Base-by-base conservation (phyloP, 2,797 vertebrate species). In the Microcaecilia unicolor region DNA sequence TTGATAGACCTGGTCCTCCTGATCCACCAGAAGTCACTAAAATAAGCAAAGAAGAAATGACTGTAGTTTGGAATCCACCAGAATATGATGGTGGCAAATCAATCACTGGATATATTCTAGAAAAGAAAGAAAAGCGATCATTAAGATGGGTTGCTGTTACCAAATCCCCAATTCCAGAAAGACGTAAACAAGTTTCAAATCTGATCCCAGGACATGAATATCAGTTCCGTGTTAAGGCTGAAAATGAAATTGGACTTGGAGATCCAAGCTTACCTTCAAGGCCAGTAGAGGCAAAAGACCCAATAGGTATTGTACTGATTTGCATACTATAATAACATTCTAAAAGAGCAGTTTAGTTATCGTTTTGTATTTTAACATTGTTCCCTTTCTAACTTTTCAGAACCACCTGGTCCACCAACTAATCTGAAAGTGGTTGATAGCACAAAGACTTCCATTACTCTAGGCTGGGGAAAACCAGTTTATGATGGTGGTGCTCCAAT, bases 221-320 rank as follows among this genome's bases (percentile, higher is more conserved):
- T 51, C 96, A 98, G 61, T 99, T 94, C 79, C 90, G 96, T 13
- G 93, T 99, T 51, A 98, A 90, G 61, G 96, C 96, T 4, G 91
- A 93, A 75, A 99, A 99, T 80, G 95, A 97, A 80, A 85, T 99
- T 9, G 96, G 95, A 49, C 50, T 91, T 41, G 84, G 96, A 60
- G 86, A 74, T 44, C 86, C 95, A 58, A 97, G 95, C 66, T 88
- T 92, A 39, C 86, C 93, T 34, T 97, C 96, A 42, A 89, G 82
- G 70, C 80, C 93, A 42, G 81, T 91, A 44, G 72, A 89, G 51
- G 93, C 96, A 55, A 98, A 89, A 71, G 96, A 99, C 42, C 60
- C 88, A 48, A 72, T 97, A 74, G 96, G 96, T 99, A 92, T 39
- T 16, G 13, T 31, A 24, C 6, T 6, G 6, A 7, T 37, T 42